Base-by-base conservation (phyloP, 2,113 vertebrate species). In the Leiothrix lutea region DNA sequence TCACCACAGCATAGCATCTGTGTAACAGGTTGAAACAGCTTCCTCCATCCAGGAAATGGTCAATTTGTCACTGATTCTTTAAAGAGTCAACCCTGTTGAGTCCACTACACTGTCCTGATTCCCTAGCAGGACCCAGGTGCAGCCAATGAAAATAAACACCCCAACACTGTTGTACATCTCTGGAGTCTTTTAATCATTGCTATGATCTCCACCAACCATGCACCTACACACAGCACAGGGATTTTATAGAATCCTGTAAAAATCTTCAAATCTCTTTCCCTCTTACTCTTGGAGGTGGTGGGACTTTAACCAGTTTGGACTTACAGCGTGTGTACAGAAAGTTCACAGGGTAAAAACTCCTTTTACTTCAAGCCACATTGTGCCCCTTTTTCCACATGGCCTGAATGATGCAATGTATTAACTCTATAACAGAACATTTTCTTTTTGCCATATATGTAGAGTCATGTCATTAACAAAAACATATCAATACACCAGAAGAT, bases 101-200 rank as follows among this genome's bases (percentile, higher is more conserved):
- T 28, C 9, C 51, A 38, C 14, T 14, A 5, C 22, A 45, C 26
- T 5, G 1, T 9, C 9, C 0, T 11, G 7, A 12, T 7, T 82
- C 57, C 58, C 35, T 23, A 62, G n/a, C 24, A 81, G 8, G 35
- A 44, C 36, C 6, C 15, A 51, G 11, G 5, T 6, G 11, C 7
- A 70, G n/a, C 3, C 19, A 6, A 44, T 3, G 3, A 47, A 69
- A 80, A 82, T 7, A 57, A 50, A 42, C 57, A 44, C 5, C 6
- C 12, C 42, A 35, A 16, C 7, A 23, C 8, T 3, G 1, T 0
- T 26, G 2, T 15, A 35, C 0, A 0, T 7, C 12, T 8, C 15
- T 44, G 8, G n/a, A 35, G 35, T 50, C 17, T 60, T 83, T 25
- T 9, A 72, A 44, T 19, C 17, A 24, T n/a, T 47, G 26, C 19